Base-by-base conservation (phyloP, 2,888 invertebrate genomes). In the Ametastegia equiseti region DNA sequence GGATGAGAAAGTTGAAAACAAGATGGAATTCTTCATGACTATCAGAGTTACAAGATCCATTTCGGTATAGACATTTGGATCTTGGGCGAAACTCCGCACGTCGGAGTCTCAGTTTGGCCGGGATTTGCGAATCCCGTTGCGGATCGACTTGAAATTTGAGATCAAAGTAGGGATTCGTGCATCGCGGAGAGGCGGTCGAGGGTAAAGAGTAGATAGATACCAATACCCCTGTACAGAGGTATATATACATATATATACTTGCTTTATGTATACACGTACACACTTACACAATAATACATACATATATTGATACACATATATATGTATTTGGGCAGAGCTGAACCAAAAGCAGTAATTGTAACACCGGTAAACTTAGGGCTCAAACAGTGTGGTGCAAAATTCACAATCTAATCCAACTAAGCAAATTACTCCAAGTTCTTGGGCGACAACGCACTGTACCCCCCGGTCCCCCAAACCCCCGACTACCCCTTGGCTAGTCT, bases 391-490 rank as follows among this genome's bases (percentile, higher is more conserved):
- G 86, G 86, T 85, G 86, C 86, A 89, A 89, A 88, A 89, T 88
- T 89, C 86, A 88, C 88, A 88, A 88, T 88, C 87, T 88, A 89
- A 89, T 89, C 88, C 88, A 89, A 89, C 89, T 89, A 88, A 88
- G 88, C 88, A 88, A 89, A 89, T 89, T 89, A 88, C 88, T 83
- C 81, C 83, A 88, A 88, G 86, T 89, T 89, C 86, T 86, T 83
- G 83, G 85, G 82, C 13, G 60, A 84, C 84, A 83, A 86, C 87
- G 87, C 87, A 85, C 82, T 65, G 78, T 50, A n/a, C n/a, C n/a
- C 23, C 71, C 47, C 47, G 47, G 85, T 86, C 84, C 86, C 84
- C 15, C 39, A 42, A 11, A 4, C 30, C 27, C 42, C 42, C 42
- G 42, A 6, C 54, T 15, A n/a, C 63, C 63, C 39, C 39, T 19